These are phyloP conservation scores for Ardeotis arabs DNA, from an alignment of 2,113 vertebrate species.

Conservation along the genomic window DNA sequence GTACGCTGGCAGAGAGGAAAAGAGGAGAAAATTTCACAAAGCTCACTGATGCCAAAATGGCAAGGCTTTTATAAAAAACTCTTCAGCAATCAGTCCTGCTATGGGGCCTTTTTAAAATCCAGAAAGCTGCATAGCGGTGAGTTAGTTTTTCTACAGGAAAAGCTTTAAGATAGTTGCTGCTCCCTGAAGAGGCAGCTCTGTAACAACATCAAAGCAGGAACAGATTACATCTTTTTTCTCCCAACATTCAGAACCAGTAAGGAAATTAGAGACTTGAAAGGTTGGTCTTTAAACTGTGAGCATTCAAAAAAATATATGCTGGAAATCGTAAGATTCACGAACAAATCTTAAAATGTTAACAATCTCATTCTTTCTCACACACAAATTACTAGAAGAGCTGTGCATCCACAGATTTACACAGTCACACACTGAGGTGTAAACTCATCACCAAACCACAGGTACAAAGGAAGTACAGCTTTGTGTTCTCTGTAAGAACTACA, in stretches of 20 bases:
- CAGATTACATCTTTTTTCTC: slow-evolving; percentile 31
- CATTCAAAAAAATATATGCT: background rate
- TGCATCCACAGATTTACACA: background rate
- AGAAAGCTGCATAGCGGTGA: background rate
- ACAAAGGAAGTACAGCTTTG: background rate
- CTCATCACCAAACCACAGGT: background rate
- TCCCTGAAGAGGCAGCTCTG: slow-evolving; percentile 44
- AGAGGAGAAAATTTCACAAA: background rate
- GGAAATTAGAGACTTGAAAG: slow-evolving; percentile 47
- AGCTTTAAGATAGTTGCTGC: slow-evolving; percentile 7
- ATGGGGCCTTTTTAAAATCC: background rate
- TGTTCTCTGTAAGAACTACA: background rate
- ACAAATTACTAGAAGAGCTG: background rate
- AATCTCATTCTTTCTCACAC: background rate
- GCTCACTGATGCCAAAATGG: background rate
- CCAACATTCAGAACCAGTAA: background rate
- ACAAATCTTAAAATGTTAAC: slow-evolving; percentile 10
- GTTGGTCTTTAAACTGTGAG: slow-evolving; percentile 7
- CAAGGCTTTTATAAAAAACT: background rate
- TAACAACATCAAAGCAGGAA: slow-evolving; percentile 43
- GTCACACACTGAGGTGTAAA: background rate
- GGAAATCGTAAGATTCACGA: background rate
- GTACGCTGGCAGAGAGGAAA: background rate
- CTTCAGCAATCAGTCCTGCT: background rate
- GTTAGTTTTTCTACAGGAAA: slow-evolving; percentile 27